A percentile compares a stretch with the other conserved stretches of the same genome.
phyloP scores from a whole-genome alignment of 1,140 invertebrate genomes.

The Heliconius melpomene region DNA sequence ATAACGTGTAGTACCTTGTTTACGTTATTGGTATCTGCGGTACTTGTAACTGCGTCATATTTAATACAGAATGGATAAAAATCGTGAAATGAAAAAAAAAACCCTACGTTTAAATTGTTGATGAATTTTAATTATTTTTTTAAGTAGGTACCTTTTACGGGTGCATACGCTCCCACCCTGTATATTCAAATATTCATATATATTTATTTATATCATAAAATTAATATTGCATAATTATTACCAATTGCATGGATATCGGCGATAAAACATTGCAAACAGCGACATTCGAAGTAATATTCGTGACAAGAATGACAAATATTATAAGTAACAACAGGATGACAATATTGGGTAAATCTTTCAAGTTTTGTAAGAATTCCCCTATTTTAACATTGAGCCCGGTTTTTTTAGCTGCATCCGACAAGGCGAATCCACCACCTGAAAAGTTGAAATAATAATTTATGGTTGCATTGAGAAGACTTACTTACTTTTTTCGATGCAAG shows the following conservation, averaged over 20 bases:
- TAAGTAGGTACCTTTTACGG: no score
- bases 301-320: slow-evolving; percentile 80
- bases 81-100: no score
- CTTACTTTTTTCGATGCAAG: no score
- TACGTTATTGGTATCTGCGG: no score
- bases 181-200: no score
- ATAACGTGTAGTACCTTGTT: no score
- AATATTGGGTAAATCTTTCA: slow-evolving; percentile 80
- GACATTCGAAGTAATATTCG: slow-evolving; percentile 92
- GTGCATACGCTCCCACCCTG: no score
- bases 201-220: no score
- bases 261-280: slow-evolving; percentile 90
- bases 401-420: slow-evolving; percentile 87
- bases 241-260: slow-evolving; percentile 89
- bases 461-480: background rate
- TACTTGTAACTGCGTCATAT: no score
- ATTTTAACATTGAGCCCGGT: slow-evolving; percentile 89
- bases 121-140: no score
- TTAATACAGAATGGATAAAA: no score
- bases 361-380: slow-evolving; percentile 82
- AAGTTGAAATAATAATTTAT: slow-evolving; percentile 63
- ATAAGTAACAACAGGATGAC: slow-evolving; percentile 82
- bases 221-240: slow-evolving; percentile 54
- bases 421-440: slow-evolving; percentile 91
- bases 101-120: no score